These are phyloP conservation scores for Podargus strigoides DNA, from an alignment of 2,797 vertebrate genomes.

Conservation along the genomic window DNA sequence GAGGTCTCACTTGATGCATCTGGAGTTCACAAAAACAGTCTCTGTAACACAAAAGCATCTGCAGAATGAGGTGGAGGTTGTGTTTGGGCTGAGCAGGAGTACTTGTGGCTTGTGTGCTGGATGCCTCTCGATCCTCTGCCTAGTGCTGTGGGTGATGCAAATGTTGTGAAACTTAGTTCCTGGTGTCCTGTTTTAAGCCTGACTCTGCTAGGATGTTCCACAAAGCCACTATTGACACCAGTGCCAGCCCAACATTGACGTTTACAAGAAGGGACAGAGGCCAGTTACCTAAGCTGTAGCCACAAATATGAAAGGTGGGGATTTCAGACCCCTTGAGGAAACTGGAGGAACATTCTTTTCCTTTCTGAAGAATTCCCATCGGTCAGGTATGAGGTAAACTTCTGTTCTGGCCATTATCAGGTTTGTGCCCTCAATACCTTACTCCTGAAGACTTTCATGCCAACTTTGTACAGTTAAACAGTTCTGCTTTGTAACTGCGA, in stretches of 20 bases:
- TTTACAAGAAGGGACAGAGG: not conserved
- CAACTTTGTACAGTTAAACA: not conserved
- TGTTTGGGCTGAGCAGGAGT: not conserved
- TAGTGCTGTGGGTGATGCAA: not conserved
- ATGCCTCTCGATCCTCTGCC: not conserved
- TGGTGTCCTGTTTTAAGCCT: not conserved
- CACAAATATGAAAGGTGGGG: not conserved
- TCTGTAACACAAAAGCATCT: not conserved
- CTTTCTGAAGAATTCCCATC: not conserved
- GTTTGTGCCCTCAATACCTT: not conserved
- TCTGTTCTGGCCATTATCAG: not conserved
- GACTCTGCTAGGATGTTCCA: not conserved
- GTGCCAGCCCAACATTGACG: not conserved
- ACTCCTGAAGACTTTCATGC: not conserved
- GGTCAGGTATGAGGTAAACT: not conserved
- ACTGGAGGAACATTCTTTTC: not conserved
- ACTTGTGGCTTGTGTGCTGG: not conserved
- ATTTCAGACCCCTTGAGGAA: not conserved
- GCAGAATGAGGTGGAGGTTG: not conserved
- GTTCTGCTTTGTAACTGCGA: not conserved
- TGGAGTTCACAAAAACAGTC: not conserved
- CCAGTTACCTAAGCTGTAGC: not conserved
- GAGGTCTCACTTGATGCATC: not conserved
- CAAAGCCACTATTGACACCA: not conserved
- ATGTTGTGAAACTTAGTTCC: not conserved